These are phyloP conservation scores for Delichon dasypus DNA, from an alignment of 2,797 vertebrate species.

Conservation along the genomic window DNA sequence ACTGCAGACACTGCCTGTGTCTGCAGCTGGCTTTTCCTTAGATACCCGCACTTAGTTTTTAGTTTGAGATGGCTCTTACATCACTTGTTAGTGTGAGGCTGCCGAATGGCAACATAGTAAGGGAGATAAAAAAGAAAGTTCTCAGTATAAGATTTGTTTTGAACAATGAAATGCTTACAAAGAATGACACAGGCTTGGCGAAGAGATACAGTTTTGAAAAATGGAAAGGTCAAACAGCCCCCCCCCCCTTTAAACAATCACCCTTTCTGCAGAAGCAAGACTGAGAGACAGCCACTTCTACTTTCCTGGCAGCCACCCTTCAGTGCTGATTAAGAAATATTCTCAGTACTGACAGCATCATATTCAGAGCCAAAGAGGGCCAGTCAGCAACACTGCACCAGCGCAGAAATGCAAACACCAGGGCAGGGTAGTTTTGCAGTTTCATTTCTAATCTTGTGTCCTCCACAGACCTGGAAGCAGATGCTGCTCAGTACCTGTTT, in stretches of 20 bases:
- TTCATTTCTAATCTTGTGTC: not conserved
- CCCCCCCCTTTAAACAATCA: not conserved
- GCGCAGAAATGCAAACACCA: not conserved
- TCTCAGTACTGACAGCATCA: constrained; percentile 60
- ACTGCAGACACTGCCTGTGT: not conserved
- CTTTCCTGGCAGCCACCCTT: constrained; percentile 61
- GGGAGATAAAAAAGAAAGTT: not conserved
- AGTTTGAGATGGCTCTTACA: not conserved
- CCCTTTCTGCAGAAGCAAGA: constrained; percentile 39
- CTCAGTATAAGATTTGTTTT: constrained; percentile 29
- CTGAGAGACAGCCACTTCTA: constrained; percentile 53
- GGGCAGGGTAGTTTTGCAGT: not conserved
- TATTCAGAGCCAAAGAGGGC: constrained; percentile 45
- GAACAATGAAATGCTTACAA: constrained; percentile 50
- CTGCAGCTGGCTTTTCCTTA: not conserved
- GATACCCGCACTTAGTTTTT: not conserved
- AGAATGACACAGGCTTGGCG: constrained; percentile 33
- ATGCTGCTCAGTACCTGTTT: not conserved
- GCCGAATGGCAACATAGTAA: not conserved
- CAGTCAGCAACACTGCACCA: constrained; percentile 19
- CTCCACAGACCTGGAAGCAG: not conserved
- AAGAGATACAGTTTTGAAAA: constrained; percentile 48
- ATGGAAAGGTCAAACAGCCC: constrained; percentile 45
- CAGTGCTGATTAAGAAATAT: constrained; percentile 64
- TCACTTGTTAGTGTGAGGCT: not conserved